Evolutionary conservation across 2,888 invertebrate genomes (phyloP).

Genomic region (Periphyllus acericola): DNA sequence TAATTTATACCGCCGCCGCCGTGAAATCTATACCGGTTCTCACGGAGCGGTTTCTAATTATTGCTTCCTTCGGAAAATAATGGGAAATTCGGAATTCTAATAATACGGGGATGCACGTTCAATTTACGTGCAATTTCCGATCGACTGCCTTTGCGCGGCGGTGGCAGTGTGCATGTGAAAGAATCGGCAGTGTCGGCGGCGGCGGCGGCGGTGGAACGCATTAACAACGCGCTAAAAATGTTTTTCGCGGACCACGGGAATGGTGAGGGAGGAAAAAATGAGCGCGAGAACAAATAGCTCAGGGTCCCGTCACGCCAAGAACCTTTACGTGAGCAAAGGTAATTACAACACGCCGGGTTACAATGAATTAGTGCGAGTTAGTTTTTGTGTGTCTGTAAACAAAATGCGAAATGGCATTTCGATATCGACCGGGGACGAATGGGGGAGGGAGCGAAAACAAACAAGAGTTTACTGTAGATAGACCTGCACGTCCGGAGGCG

Average conservation of each 20-base stretch:
- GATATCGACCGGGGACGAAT: background rate
- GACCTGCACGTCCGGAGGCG: background rate
- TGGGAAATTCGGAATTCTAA: background rate
- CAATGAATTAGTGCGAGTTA: background rate
- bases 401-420: background rate
- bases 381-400: background rate
- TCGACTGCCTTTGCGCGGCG: background rate
- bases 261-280: background rate
- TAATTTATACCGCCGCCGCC: no score
- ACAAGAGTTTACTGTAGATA: no score
- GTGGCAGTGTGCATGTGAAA: background rate
- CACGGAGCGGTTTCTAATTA: background rate
- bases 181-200: background rate
- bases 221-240: background rate
- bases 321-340: background rate
- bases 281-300: background rate
- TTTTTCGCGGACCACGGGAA: background rate
- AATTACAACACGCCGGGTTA: background rate
- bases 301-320: background rate
- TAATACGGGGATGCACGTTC: background rate
- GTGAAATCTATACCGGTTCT: no score
- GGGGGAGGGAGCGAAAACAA: background rate
- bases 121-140: conserved; percentile 36
- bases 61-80: background rate
- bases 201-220: background rate